Evolutionary conservation across 2,888 invertebrate species (phyloP).

Genomic region (Cryptocephalus primarius): DNA sequence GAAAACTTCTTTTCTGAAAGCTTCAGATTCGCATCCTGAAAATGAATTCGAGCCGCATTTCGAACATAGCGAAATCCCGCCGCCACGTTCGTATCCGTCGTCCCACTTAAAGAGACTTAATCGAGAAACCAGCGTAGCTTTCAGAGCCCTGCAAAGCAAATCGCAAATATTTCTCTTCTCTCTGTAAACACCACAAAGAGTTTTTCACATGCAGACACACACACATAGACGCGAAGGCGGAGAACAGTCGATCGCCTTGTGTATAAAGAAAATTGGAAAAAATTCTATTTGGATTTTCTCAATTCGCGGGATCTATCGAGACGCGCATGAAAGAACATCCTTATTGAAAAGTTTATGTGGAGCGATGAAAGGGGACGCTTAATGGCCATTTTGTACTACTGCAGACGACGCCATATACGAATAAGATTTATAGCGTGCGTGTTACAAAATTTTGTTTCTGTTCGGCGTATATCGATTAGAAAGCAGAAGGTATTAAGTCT

Average conservation of each 20-base stretch:
- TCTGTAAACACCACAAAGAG: background rate
- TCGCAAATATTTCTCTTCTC: background rate
- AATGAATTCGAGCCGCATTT: background rate
- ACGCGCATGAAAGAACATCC: conserved; percentile 12
- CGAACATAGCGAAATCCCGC: background rate
- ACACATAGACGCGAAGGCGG: background rate
- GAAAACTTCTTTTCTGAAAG: no score
- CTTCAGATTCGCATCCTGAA: background rate
- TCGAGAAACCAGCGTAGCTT: no score
- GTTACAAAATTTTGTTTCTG: no score
- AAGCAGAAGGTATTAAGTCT: background rate
- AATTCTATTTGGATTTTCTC: conserved; percentile 11
- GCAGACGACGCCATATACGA: no score
- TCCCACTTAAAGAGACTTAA: no score
- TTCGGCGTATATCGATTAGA: no score
- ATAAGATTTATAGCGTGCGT: no score
- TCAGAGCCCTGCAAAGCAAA: no score
- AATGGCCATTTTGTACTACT: no score
- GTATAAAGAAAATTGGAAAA: conserved; percentile 9
- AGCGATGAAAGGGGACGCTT: no score
- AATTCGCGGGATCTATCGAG: background rate
- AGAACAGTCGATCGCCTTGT: background rate
- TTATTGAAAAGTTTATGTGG: no score
- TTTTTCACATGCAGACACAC: background rate
- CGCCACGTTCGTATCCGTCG: no score